Base-by-base conservation (phyloP, 1,140 invertebrate genomes). In the Cyphomyrmex costatus region DNA sequence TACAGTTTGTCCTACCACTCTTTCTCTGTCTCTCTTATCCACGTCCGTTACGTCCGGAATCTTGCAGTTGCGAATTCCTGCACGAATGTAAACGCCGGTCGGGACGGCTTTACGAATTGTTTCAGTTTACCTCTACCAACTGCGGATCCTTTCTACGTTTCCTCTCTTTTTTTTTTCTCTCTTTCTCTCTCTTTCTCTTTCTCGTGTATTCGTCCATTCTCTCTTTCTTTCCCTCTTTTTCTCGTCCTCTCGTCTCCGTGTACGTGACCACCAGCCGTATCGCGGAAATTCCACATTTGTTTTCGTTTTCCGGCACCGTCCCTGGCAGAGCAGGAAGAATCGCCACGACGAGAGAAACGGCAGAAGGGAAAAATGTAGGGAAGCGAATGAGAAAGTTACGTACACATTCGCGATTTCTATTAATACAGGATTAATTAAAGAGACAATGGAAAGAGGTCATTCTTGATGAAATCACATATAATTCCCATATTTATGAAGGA, bases 31-130 rank as follows among this genome's bases (percentile, higher is more conserved):
- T 49, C 33, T 56, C 24, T 27, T 76, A 60, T 82, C 66, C 86
- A 49, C 56, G 42, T 63, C 60, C 49, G 79, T 79, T 58, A 63
- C 49, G 33, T 33, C 73, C 66, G 86, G 93, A 94, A 94, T 94
- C 91, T 93, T 86, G 93, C 88, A 93, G 94, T 94, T 92, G 90
- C 89, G 90, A 93, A 95, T 94, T 94, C 91, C 91, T 85, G 86
- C 82, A 86, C 78, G 89, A 92, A 93, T 94, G 92, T 92, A 93
- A 94, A 94, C 92, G 90, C 58, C 79, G 86, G 76, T 71, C 82
- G 85, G 78, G 90, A 92, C 74, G 83, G 85, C 89, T 92, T 90
- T 88, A 91, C 90, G 91, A 91, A 94, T 94, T 94, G 93, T 94
- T 93, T 93, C 89, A 86, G 89, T 71, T 73, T 70, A 70, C 63